Evolutionary conservation across 2,888 invertebrate genomes (phyloP), one percentile per base, ranked within the genome.

Genomic region (Xestia ashworthii): DNA sequence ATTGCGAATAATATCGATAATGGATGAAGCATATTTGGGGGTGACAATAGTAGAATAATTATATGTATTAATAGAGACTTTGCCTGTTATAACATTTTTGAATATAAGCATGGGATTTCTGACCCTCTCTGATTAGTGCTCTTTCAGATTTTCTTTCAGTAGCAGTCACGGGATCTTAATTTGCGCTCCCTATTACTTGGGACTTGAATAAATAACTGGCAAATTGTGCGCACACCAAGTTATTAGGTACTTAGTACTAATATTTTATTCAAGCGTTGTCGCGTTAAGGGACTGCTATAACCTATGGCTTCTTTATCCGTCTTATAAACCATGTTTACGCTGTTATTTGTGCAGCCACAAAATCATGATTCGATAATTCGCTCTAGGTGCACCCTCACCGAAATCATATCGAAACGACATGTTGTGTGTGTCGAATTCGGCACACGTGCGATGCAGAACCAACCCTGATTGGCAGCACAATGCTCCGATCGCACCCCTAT

Each of bases 1-100:
- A 86, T 87, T 86, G 76, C 60, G 65, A 81, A 80, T 86, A 78
- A 75, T 82, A 67, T 68, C 76, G 76, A 67, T 78, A 66, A 76
- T 69, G 69, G 68, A 60, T 32, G 46, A 60, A 74, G 70, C 64
- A 75, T 76, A 60, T 71, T 46, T 55, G 8, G n/a, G 58, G n/a
- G n/a, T 14, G 41, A 38, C 19, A 68, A 55, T 71, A 25, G 53
- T 38, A 50, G 46, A 44, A 53, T 38, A 58, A 41, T 32, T 65
- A 14, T 65, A n/a, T n/a, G n/a, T n/a, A 14, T 70, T 16, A 77
- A 73, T 60, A 58, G 12, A 46, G 9, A 64, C 14, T 8, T 50
- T 55, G 12, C 4, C 11, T 41, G 16, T 32, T 44, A 44, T 44
- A 44, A 44, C 32, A n/a, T 32, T 32, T 32, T 32, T 32, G 1